Conservation (phyloP, 2,797 vertebrate species). For the Eidolon dupreanum region DNA sequence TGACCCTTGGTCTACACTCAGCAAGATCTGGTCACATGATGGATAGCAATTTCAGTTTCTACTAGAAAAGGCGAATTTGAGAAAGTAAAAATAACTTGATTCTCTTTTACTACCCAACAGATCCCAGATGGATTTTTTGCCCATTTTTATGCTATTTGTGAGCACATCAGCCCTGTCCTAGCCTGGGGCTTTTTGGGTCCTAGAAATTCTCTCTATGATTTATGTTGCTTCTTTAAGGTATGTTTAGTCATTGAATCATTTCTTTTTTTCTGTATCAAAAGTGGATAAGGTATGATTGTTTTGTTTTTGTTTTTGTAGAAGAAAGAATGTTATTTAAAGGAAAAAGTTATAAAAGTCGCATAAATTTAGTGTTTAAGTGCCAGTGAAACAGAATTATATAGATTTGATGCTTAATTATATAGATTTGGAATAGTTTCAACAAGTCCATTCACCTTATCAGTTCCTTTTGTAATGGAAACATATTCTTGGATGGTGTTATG, state of each 20-base stretch:
- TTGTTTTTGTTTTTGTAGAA: constrained; percentile 34
- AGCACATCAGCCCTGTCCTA: constrained; percentile 95
- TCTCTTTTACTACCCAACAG: constrained; percentile 82
- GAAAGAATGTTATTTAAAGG: constrained; percentile 33
- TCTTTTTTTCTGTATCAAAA: background rate
- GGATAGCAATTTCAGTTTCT: background rate
- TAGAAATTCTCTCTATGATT: constrained; percentile 93
- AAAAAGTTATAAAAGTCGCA: constrained; percentile 12
- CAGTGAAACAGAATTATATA: background rate
- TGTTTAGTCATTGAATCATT: constrained; percentile 44
- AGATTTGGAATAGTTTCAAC: background rate
- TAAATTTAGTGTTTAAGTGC: constrained; percentile 1
- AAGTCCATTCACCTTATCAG: background rate
- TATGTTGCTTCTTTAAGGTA: constrained; percentile 98
- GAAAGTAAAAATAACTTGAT: constrained; percentile 31
- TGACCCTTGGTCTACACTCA: background rate
- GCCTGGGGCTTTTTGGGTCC: constrained; percentile 99
- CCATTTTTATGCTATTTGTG: constrained; percentile 96
- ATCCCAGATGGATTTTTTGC: constrained; percentile 95
- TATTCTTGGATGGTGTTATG: background rate
- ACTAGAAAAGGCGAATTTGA: background rate
- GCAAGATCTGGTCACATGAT: background rate
- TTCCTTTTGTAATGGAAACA: background rate
- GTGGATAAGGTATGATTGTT: background rate
- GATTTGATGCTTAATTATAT: background rate